Conservation (phyloP, 1,140 invertebrate species). For the Papilio dardanus region DNA sequence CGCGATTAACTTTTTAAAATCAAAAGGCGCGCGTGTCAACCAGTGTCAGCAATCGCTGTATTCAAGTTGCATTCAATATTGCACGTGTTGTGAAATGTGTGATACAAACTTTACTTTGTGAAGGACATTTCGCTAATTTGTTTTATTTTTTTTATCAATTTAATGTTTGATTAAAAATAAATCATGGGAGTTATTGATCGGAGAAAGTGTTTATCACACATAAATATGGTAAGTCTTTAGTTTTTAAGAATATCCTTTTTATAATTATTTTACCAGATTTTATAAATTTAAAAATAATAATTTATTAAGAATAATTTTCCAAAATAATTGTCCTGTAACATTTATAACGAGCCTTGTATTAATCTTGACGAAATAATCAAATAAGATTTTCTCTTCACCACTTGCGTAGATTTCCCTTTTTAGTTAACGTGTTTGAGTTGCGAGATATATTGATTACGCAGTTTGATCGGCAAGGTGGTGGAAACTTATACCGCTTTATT, state of each 20-base stretch:
- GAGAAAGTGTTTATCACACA: conserved; percentile 48
- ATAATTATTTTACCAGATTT: not conserved
- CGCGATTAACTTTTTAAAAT: conserved; percentile 55
- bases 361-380: not conserved
- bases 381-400: conserved; percentile 13
- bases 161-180: conserved; percentile 40
- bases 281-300: not conserved
- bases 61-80: conserved; percentile 51
- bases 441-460: conserved; percentile 22
- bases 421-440: conserved; percentile 12
- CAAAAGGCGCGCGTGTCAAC: conserved; percentile 50
- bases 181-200: conserved; percentile 54
- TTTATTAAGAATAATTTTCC: not conserved
- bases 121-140: conserved; percentile 36
- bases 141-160: conserved; percentile 18
- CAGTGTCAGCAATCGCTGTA: conserved; percentile 54
- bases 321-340: not conserved
- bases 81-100: conserved; percentile 65
- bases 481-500: too few relatives aligned
- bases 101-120: conserved; percentile 57
- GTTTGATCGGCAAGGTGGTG: conserved; percentile 3
- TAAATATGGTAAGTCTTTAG: conserved; percentile 56
- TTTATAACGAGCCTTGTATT: not conserved
- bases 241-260: not conserved
- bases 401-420: conserved; percentile 19